phyloP scores from a whole-genome alignment of 1,140 invertebrate species.

The Drosophila littoralis region DNA sequence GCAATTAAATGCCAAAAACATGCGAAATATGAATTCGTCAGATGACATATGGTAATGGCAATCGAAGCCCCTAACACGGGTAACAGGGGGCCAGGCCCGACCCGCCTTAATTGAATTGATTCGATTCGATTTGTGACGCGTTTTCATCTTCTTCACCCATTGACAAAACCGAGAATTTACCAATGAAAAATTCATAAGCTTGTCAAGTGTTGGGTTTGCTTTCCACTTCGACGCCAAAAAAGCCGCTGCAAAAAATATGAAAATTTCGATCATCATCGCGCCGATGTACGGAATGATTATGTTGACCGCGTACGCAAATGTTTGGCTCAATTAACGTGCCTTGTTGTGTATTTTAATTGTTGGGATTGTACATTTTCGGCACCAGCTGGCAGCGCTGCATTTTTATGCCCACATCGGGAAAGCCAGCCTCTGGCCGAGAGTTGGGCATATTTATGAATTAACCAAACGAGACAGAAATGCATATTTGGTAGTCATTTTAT shows the following conservation, averaged over 20 bases:
- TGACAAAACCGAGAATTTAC: slow-evolving; percentile 27
- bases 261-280: slow-evolving; percentile 9
- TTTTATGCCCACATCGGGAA: background rate
- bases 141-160: slow-evolving; percentile 27
- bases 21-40: slow-evolving; percentile 25
- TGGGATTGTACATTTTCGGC: slow-evolving; percentile 8
- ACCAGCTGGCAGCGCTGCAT: slow-evolving; percentile 11
- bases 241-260: slow-evolving; percentile 4
- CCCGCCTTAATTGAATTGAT: no score
- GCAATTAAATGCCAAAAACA: slow-evolving; percentile 71
- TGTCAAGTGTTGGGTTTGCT: slow-evolving; percentile 44
- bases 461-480: slow-evolving; percentile 22
- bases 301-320: slow-evolving; percentile 35
- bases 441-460: slow-evolving; percentile 22
- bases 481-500: slow-evolving; percentile 36
- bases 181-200: slow-evolving; percentile 53
- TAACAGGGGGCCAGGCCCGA: background rate
- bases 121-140: slow-evolving; percentile 30
- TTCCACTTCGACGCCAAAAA: slow-evolving; percentile 31
- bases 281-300: background rate
- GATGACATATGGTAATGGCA: slow-evolving; percentile 40
- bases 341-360: slow-evolving; percentile 34
- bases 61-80: background rate
- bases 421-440: background rate
- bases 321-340: slow-evolving; percentile 52